A percentile compares a stretch with the other conserved stretches of the same genome.
phyloP scores from a whole-genome alignment of 2,797 vertebrate genomes.

The Gadopsis bispinosus region DNA sequence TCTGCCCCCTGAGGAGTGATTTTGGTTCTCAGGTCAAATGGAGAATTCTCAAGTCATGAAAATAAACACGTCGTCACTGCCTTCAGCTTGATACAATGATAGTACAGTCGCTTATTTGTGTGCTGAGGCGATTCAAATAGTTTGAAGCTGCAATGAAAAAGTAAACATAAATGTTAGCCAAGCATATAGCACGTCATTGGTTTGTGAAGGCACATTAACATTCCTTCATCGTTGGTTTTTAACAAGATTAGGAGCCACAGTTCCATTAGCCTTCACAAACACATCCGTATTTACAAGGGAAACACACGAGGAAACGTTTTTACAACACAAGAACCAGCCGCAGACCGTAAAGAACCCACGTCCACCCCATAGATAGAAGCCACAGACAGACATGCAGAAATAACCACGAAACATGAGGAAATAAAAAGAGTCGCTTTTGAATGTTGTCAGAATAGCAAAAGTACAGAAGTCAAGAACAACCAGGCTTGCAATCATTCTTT shows the following conservation, averaged over 20 bases:
- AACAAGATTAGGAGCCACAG: neutral
- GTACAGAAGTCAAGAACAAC: too few species aligned
- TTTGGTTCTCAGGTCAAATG: neutral
- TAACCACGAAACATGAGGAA: neutral
- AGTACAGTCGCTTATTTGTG: neutral
- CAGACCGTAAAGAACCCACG: neutral
- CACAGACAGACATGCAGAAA: neutral
- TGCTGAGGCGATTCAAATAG: neutral
- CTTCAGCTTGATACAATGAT: neutral
- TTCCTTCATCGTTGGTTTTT: neutral
- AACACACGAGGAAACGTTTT: neutral
- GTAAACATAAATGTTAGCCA: neutral
- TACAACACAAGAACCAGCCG: too few species aligned
- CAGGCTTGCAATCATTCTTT: too few species aligned
- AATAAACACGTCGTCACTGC: neutral
- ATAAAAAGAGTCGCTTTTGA: neutral
- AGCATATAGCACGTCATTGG: neutral
- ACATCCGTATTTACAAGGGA: too few species aligned
- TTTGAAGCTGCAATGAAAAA: neutral
- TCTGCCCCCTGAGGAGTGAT: neutral
- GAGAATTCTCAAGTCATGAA: neutral
- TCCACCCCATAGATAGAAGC: neutral
- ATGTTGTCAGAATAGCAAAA: neutral
- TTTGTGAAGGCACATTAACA: neutral
- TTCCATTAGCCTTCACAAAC: neutral